Evolutionary conservation across 1,140 invertebrate genomes (phyloP).

Genomic region (Lepidotrigona ventralis): DNA sequence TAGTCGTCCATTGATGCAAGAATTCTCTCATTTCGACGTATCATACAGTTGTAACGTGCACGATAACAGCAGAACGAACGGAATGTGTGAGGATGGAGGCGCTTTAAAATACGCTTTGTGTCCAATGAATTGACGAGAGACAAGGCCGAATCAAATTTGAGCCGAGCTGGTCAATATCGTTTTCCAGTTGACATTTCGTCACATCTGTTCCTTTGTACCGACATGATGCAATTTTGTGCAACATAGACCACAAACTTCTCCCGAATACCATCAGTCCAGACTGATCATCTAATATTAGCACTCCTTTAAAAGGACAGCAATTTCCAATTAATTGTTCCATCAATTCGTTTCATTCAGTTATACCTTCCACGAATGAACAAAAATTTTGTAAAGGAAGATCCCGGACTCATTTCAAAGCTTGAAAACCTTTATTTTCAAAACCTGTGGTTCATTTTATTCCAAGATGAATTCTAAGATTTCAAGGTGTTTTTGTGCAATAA

Average conservation of each 20-base stretch:
- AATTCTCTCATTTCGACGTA: too few relatives aligned
- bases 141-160: slow-evolving; percentile 17
- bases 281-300: not conserved
- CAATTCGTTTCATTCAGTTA: not conserved
- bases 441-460: too few relatives aligned
- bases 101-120: not conserved
- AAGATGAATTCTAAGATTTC: too few relatives aligned
- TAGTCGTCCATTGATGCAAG: too few relatives aligned
- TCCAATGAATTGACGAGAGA: not conserved
- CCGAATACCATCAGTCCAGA: not conserved
- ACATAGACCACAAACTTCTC: not conserved
- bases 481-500: too few relatives aligned
- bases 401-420: too few relatives aligned
- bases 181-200: not conserved
- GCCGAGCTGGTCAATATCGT: not conserved
- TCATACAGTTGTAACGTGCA: too few relatives aligned
- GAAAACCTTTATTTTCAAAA: too few relatives aligned
- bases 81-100: too few relatives aligned
- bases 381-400: too few relatives aligned
- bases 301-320: too few relatives aligned
- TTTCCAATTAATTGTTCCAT: not conserved
- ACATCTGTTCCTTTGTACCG: not conserved
- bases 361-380: not conserved
- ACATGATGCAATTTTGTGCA: not conserved
- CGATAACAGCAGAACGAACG: not conserved